These are phyloP conservation scores for Siniperca scherzeri DNA, from an alignment of 2,797 vertebrate species.

Conservation along the genomic window DNA sequence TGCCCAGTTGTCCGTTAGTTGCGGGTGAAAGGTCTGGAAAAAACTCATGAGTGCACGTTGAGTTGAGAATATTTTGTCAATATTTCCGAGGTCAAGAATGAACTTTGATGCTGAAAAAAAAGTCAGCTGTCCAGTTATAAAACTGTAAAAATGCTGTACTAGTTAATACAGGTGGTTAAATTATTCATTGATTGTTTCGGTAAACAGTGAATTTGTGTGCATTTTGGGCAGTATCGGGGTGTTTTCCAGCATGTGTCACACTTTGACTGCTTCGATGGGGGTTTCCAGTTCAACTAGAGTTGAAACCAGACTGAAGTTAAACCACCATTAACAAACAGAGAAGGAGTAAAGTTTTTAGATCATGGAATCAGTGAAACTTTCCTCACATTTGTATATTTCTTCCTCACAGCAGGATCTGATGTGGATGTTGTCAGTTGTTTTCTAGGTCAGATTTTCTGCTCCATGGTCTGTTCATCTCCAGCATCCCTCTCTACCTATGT, in stretches of 20 bases:
- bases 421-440: neutral
- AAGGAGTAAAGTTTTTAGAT: neutral
- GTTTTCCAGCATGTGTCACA: neutral
- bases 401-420: neutral
- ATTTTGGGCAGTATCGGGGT: no score
- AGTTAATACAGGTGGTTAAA: neutral
- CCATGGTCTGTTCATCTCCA: neutral
- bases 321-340: neutral
- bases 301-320: neutral
- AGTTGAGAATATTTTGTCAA: no score
- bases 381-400: neutral
- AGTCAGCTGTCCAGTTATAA: no score
- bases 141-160: no score
- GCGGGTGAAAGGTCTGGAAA: no score
- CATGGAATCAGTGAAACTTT: neutral
- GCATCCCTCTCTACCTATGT: neutral
- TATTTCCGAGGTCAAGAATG: no score
- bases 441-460: slow-evolving; percentile 9
- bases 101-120: no score
- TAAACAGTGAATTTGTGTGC: no score
- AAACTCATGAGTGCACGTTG: no score
- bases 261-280: neutral
- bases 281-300: neutral
- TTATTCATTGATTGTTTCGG: neutral
- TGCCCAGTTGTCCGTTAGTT: no score